These are phyloP conservation scores for Digitonthophagus gazella DNA, from an alignment of 2,888 invertebrate species.

Conservation along the genomic window DNA sequence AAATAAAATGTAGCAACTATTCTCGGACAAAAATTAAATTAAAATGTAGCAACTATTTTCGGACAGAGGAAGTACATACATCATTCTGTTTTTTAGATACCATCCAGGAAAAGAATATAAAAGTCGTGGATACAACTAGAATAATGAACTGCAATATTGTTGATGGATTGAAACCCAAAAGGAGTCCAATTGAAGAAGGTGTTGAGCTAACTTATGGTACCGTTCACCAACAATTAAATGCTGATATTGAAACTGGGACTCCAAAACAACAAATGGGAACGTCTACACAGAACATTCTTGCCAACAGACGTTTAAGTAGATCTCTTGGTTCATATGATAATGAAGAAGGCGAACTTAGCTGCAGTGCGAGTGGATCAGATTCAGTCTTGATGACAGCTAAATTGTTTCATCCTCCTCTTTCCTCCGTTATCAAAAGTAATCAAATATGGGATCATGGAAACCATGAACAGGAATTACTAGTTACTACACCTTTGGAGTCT, in stretches of 20 bases:
- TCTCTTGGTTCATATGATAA: slow-evolving; percentile 44
- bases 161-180: slow-evolving; percentile 17
- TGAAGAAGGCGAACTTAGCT: slow-evolving; percentile 26
- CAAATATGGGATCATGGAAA: slow-evolving; percentile 35
- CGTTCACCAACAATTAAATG: slow-evolving; percentile 6
- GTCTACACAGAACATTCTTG: not conserved
- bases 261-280: not conserved
- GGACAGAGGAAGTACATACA: too few species aligned
- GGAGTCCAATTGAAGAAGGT: slow-evolving; percentile 43
- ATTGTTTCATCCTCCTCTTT: slow-evolving; percentile 5
- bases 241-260: slow-evolving; percentile 7
- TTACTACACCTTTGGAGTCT: slow-evolving; percentile 39
- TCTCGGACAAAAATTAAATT: too few species aligned
- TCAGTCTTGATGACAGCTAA: slow-evolving; percentile 36
- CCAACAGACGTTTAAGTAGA: slow-evolving; percentile 33
- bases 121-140: slow-evolving; percentile 18
- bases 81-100: too few species aligned
- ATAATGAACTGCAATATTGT: slow-evolving; percentile 23
- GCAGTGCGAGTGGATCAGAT: slow-evolving; percentile 41
- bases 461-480: slow-evolving; percentile 43
- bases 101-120: too few species aligned
- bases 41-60: too few species aligned
- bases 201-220: slow-evolving; percentile 38
- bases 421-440: slow-evolving; percentile 25
- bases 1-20: too few species aligned